phyloP scores from a whole-genome alignment of 2,113 vertebrate genomes.

The Chaenogobius annularis region DNA sequence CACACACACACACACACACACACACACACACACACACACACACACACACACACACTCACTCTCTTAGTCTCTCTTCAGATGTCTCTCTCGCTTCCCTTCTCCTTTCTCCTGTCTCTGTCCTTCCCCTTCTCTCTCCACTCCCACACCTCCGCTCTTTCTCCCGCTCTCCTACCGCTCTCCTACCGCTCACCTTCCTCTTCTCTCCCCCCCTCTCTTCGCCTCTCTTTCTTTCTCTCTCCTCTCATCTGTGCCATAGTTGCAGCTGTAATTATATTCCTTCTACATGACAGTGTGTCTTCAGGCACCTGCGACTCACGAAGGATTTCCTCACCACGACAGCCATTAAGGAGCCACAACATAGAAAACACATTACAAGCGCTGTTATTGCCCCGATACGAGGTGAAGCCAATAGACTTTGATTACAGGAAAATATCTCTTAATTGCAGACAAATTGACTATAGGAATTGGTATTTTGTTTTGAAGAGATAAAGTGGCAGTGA shows the following conservation, averaged over 20 bases:
- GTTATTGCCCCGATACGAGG: background rate
- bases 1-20: no score
- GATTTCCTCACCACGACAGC: conserved; percentile 55
- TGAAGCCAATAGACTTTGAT: background rate
- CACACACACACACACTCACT: no score
- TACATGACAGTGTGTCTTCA: conserved; percentile 47
- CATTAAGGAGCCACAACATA: conserved; percentile 53
- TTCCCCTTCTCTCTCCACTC: no score
- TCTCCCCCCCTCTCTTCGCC: background rate
- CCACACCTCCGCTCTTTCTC: no score
- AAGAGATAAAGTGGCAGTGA: background rate
- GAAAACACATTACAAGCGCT: conserved; percentile 18
- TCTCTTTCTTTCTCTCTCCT: background rate
- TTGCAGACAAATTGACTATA: background rate
- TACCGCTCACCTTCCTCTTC: background rate
- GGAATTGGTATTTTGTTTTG: background rate
- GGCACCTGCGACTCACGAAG: conserved; percentile 57
- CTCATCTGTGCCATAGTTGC: conserved; percentile 43
- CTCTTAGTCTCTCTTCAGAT: no score
- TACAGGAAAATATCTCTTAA: background rate
- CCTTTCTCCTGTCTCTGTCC: no score
- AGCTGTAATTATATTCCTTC: conserved; percentile 62
- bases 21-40: no score
- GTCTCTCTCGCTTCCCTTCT: no score
- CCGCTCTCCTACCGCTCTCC: background rate